Evolutionary conservation across 1,140 invertebrate species (phyloP).

Genomic region (Trichomalopsis sarcophagae): DNA sequence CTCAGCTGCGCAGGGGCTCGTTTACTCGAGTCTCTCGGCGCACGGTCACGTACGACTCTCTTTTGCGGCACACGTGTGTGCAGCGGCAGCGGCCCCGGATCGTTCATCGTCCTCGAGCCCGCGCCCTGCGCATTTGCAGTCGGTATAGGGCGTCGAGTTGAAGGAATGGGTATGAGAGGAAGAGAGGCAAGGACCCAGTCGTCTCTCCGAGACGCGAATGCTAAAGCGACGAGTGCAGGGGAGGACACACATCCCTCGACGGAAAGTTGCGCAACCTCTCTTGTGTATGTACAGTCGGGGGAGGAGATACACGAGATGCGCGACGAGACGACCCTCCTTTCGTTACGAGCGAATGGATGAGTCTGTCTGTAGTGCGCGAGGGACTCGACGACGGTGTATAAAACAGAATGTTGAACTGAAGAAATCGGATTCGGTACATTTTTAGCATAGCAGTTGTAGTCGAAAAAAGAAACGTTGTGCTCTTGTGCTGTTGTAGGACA

Average conservation of each 20-base stretch:
- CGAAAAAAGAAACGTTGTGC: too few relatives aligned
- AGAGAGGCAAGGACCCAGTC: background rate
- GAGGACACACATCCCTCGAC: background rate
- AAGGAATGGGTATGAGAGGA: background rate
- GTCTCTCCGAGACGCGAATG: constrained; percentile 36
- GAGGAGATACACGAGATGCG: background rate
- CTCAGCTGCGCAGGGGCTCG: background rate
- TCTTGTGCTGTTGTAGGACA: too few relatives aligned
- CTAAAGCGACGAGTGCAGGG: constrained; percentile 23
- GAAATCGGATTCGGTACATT: background rate
- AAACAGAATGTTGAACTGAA: background rate
- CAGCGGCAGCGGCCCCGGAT: background rate
- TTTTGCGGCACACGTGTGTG: constrained; percentile 44
- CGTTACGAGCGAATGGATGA: background rate
- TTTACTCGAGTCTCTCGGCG: background rate
- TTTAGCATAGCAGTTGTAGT: too few relatives aligned
- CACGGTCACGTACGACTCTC: constrained; percentile 35
- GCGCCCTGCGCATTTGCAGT: background rate
- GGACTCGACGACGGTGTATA: background rate
- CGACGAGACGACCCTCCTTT: background rate
- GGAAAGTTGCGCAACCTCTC: constrained; percentile 4
- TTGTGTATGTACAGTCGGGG: background rate
- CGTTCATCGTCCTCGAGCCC: constrained; percentile 13
- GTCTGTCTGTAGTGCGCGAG: background rate
- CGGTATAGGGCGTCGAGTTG: background rate